Conservation (phyloP, 2,888 invertebrate species). For the Rhagium mordax region DNA sequence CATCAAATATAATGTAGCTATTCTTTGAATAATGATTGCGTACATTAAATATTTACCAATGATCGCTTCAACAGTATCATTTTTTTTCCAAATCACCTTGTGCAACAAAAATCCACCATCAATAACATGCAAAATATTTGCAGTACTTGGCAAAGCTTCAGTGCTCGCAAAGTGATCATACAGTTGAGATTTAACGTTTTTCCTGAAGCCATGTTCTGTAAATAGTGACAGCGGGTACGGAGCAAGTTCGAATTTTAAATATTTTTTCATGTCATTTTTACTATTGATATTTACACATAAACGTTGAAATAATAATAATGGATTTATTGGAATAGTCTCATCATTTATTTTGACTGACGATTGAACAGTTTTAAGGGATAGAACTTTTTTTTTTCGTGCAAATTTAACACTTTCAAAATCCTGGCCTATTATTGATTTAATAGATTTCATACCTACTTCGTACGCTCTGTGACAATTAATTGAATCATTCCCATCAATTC, state of each 20-base stretch:
- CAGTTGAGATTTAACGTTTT: slow-evolving; percentile 37
- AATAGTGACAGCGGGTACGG: slow-evolving; percentile 34
- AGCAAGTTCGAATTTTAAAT: slow-evolving; percentile 29
- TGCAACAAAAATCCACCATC: background rate
- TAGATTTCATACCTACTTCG: slow-evolving; percentile 29
- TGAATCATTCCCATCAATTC: slow-evolving; percentile 16
- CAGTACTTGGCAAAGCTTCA: background rate
- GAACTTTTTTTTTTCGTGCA: slow-evolving; percentile 1
- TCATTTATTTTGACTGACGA: slow-evolving; percentile 23
- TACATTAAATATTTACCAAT: no score
- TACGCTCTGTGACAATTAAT: slow-evolving; percentile 30
- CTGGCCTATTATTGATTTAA: background rate
- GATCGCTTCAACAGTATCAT: no score
- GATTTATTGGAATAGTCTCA: slow-evolving; percentile 26
- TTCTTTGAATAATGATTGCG: no score
- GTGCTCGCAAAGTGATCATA: slow-evolving; percentile 4
- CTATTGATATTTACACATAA: slow-evolving; percentile 20
- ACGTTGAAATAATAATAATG: slow-evolving; percentile 35
- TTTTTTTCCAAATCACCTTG: no score
- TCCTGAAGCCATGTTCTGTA: slow-evolving; percentile 39
- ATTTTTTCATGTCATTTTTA: slow-evolving; percentile 9
- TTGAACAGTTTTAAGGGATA: slow-evolving; percentile 1
- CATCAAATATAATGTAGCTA: no score
- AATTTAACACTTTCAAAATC: background rate
- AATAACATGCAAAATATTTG: background rate